Evolutionary conservation across 2,113 vertebrate genomes (phyloP).

Genomic region (Pelmatolapia mariae): DNA sequence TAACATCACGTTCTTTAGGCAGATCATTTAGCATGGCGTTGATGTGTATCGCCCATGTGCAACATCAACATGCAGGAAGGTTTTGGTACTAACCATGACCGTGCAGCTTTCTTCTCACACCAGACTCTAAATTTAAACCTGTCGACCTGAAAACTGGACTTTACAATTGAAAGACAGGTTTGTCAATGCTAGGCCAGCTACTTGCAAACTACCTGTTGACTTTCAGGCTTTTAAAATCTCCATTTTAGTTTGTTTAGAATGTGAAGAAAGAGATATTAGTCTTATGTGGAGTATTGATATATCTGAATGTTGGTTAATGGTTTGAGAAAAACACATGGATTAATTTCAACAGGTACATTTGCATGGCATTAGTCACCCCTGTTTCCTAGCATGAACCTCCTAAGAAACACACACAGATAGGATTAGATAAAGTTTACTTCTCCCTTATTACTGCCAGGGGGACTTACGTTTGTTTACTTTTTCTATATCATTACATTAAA

Average conservation of each 20-base stretch:
- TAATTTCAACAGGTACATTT: constrained; percentile 1
- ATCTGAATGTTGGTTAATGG: not conserved
- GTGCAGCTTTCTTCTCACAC: not conserved
- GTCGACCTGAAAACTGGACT: not conserved
- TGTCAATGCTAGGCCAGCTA: not conserved
- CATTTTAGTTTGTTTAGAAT: not conserved
- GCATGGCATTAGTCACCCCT: constrained; percentile 38
- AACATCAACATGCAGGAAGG: not conserved
- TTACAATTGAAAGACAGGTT: not conserved
- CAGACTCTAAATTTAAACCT: not conserved
- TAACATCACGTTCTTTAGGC: constrained; percentile 41
- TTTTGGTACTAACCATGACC: not conserved
- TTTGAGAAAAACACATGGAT: not conserved
- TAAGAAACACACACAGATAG: constrained; percentile 15
- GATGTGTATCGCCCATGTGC: not conserved
- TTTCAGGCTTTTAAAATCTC: not conserved
- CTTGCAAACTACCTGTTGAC: not conserved
- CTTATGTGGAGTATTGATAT: not conserved
- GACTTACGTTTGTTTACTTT: not conserved
- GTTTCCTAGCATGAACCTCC: constrained; percentile 42
- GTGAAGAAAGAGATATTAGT: not conserved
- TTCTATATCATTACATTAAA: not conserved
- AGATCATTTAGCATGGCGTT: not conserved
- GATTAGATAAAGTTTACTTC: not conserved
- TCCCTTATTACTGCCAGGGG: not conserved